Base-by-base conservation (phyloP, 2,113 vertebrate genomes). In the Triplophysa tibetana region DNA sequence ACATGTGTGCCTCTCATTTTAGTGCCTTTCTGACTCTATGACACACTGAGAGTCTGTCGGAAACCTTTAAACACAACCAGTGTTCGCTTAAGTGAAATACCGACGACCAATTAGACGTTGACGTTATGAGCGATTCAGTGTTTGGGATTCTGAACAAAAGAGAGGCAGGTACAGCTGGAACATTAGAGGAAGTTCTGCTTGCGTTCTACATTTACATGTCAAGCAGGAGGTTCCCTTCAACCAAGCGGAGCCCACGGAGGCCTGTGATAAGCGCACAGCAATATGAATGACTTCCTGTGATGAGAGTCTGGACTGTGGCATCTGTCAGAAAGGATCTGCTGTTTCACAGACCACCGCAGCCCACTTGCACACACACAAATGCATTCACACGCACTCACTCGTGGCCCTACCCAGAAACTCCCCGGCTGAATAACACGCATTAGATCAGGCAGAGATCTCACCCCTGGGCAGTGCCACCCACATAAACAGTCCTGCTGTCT, bases 261-360 rank as follows among this genome's bases (percentile, higher is more conserved):
- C 77, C 79, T 69, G 79, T 83, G 86, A 85, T 88, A 84, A 87
- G 85, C 85, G 73, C 88, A 88, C 88, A 85, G 81, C 82, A 78
- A 81, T 90, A 91, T 90, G 88, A 91, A 92, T 87, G 90, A 91
- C 91, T 92, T 92, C 92, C 92, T 93, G 91, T 85, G 58, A 87
- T 83, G 85, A 68, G 86, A 87, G 88, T 85, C 91, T 92, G 91
- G 90, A 92, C 87, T 90, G 88, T 91, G 91, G 91, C 89, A 91
- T 91, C 88, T 90, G 90, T 92, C 88, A 90, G 81, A 83, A 80
- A 72, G 74, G 67, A 84, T 77, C 81, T 85, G 75, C 76, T 38
- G 65, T 72, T 52, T 78, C 79, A n/a, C 75, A 81, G 79, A 75
- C 80, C 80, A 78, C 52, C 67, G 45, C 63, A 64, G 58, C 65